phyloP scores from a whole-genome alignment of 2,888 invertebrate species.

The Troides helena region DNA sequence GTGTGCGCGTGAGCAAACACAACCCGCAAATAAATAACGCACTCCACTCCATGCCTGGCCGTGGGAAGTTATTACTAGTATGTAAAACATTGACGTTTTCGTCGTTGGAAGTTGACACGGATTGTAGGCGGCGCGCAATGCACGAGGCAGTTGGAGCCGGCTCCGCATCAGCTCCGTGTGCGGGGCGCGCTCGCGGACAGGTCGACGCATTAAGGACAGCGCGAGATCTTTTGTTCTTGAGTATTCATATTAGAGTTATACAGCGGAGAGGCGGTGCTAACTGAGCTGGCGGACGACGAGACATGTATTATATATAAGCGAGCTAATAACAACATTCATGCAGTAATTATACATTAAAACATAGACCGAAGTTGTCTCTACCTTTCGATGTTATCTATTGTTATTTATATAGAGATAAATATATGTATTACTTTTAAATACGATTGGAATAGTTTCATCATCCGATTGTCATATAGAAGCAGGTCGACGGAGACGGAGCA shows the following conservation, averaged over 20 bases:
- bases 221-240: conserved; percentile 19
- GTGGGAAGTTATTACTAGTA: background rate
- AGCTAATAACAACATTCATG: no score
- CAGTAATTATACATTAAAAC: no score
- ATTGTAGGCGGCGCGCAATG: background rate
- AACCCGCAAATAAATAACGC: conserved; percentile 8
- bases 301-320: no score
- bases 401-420: no score
- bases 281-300: background rate
- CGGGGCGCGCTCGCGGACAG: background rate
- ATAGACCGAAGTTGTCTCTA: no score
- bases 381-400: no score
- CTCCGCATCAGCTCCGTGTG: no score
- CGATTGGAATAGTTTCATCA: no score
- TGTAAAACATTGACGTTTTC: conserved; percentile 9
- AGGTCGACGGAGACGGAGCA: no score
- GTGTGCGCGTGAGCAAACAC: background rate
- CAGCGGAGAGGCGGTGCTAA: conserved; percentile 6
- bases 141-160: background rate
- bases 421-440: no score
- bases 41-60: background rate
- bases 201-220: conserved; percentile 13
- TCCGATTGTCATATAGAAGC: no score
- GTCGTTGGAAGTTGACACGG: background rate
- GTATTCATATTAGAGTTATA: conserved; percentile 12